phyloP scores from a whole-genome alignment of 1,140 invertebrate species.

The Lordiphosa collinella region DNA sequence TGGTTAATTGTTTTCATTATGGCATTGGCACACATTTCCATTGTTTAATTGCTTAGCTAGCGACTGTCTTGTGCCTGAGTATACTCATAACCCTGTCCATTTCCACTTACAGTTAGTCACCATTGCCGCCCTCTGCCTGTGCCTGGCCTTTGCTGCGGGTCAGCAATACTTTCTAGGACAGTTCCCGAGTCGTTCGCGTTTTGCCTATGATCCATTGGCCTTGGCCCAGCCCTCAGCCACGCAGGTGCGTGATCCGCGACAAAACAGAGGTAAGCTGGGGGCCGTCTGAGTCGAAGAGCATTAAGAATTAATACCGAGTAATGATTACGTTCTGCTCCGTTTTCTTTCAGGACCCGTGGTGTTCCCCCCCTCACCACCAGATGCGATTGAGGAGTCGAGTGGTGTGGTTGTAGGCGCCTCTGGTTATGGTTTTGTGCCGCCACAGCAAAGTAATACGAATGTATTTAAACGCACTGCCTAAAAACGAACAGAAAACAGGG shows the following conservation, averaged over 20 bases:
- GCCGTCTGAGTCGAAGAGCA: not conserved
- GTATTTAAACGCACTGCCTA: slow-evolving; percentile 57
- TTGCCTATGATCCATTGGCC: slow-evolving; percentile 57
- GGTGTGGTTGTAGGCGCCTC: slow-evolving; percentile 79
- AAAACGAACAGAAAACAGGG: slow-evolving; percentile 8
- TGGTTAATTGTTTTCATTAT: slow-evolving; percentile 55
- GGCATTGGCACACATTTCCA: slow-evolving; percentile 70
- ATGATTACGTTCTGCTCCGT: not conserved
- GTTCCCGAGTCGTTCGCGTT: slow-evolving; percentile 49
- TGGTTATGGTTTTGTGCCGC: slow-evolving; percentile 78
- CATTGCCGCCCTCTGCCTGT: slow-evolving; percentile 65
- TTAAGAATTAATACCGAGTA: not conserved
- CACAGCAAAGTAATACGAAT: slow-evolving; percentile 75
- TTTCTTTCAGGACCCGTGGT: slow-evolving; percentile 70
- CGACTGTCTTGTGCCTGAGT: slow-evolving; percentile 22
- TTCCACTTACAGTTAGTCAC: slow-evolving; percentile 65
- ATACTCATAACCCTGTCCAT: slow-evolving; percentile 2
- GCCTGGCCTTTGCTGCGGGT: slow-evolving; percentile 62
- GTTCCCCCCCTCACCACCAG: slow-evolving; percentile 75
- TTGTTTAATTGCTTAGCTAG: slow-evolving; percentile 58
- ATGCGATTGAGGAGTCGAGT: slow-evolving; percentile 73
- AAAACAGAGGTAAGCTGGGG: slow-evolving; percentile 64
- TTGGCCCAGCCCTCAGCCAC: slow-evolving; percentile 49
- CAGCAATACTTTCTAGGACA: slow-evolving; percentile 71
- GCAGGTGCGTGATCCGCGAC: slow-evolving; percentile 68